Conservation (phyloP, 2,888 invertebrate genomes). For the Caenorhabditis doughertyi region DNA sequence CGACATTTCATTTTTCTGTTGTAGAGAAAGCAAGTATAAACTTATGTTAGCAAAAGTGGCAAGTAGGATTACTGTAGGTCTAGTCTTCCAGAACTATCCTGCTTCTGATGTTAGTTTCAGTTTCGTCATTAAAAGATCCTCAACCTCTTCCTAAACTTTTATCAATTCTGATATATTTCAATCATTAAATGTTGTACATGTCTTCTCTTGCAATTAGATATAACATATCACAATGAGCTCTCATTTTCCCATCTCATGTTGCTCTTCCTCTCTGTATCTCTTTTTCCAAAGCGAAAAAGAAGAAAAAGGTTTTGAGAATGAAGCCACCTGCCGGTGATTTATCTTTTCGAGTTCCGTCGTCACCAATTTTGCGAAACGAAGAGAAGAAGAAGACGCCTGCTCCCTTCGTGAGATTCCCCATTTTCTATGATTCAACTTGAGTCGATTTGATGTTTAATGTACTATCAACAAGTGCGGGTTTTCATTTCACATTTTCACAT, state of each 20-base stretch:
- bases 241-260: neutral
- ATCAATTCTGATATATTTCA: neutral
- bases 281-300: slow-evolving; percentile 8
- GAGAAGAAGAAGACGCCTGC: slow-evolving; percentile 12
- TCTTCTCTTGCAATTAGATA: slow-evolving; percentile 10
- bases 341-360: slow-evolving; percentile 45
- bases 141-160: neutral
- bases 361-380: slow-evolving; percentile 23
- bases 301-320: slow-evolving; percentile 11
- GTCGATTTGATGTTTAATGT: slow-evolving; percentile 49
- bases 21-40: too few species aligned
- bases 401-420: neutral
- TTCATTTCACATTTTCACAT: slow-evolving; percentile 20
- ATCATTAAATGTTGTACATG: slow-evolving; percentile 20
- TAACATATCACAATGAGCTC: slow-evolving; percentile 15
- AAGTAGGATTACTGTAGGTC: too few species aligned
- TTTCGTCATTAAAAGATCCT: too few species aligned
- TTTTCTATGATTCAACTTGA: neutral
- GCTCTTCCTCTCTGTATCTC: slow-evolving; percentile 2
- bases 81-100: too few species aligned
- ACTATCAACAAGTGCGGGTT: slow-evolving; percentile 50
- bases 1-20: neutral
- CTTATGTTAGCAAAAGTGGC: too few species aligned
- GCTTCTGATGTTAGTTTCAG: neutral
- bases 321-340: slow-evolving; percentile 61